Conservation (phyloP, 2,888 invertebrate genomes). For the Leistus spinibarbis region DNA sequence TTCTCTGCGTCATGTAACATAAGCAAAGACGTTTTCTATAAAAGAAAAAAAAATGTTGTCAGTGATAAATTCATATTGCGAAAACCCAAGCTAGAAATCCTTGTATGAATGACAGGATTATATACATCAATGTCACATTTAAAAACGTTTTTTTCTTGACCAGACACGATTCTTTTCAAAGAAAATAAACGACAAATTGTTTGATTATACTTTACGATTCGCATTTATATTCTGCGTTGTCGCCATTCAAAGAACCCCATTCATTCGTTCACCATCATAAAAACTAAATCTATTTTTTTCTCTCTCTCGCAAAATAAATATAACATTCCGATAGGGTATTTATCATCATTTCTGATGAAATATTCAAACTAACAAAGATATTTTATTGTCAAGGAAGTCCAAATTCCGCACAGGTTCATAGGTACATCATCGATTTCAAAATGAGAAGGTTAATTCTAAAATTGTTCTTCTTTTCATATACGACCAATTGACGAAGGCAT, state of each 20-base stretch:
- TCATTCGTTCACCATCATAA: not conserved
- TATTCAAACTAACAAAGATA: no score
- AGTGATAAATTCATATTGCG: not conserved
- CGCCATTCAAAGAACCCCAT: not conserved
- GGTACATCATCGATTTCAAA: no score
- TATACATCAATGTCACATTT: not conserved
- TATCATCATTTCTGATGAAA: no score
- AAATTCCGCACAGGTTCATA: no score
- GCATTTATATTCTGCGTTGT: not conserved
- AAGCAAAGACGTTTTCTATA: no score
- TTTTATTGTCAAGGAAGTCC: no score
- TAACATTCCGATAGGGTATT: no score
- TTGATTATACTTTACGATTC: not conserved
- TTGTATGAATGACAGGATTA: not conserved
- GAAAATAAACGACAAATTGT: not conserved
- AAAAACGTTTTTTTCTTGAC: not conserved
- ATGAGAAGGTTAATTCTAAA: no score
- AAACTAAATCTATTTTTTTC: not conserved
- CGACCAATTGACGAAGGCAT: no score
- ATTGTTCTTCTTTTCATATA: no score
- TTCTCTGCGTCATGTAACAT: no score
- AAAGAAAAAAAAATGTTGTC: not conserved
- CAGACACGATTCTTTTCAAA: not conserved
- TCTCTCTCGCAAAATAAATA: no score
- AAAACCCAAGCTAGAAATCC: not conserved